Conservation (phyloP, 2,797 vertebrate species). For the Danio kyathit region DNA sequence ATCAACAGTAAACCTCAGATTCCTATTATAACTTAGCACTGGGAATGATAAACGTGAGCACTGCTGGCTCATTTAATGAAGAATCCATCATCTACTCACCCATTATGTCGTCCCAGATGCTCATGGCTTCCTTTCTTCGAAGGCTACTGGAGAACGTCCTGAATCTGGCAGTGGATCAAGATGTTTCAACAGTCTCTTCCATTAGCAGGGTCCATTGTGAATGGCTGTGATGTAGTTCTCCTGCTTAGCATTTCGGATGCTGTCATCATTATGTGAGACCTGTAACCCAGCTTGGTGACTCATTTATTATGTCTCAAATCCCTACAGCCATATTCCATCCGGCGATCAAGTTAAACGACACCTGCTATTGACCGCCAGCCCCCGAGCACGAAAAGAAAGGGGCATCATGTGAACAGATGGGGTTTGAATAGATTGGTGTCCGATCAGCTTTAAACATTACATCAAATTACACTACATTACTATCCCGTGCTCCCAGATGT, state of each 20-base stretch:
- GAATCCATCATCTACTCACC: not conserved
- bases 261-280: not conserved
- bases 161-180: not conserved
- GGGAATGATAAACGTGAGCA: not conserved
- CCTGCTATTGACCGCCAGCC: conserved; percentile 77
- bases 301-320: conserved; percentile 72
- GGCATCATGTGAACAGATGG: conserved; percentile 63
- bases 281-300: conserved; percentile 2
- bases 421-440: conserved; percentile 44
- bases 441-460: conserved; percentile 27
- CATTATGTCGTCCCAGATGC: not conserved
- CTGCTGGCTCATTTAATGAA: not conserved
- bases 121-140: not conserved
- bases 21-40: too few species aligned
- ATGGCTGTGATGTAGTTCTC: not conserved
- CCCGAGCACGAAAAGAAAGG: conserved; percentile 70
- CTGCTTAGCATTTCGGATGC: conserved; percentile 5
- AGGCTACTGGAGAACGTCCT: not conserved
- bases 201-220: not conserved
- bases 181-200: not conserved
- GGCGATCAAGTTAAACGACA: conserved; percentile 79
- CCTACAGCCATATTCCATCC: conserved; percentile 62
- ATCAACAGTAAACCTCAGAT: not conserved
- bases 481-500: conserved; percentile 67
- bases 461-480: conserved; percentile 66